phyloP scores from a whole-genome alignment of 2,888 invertebrate genomes.

The Andricus quercusramuli region DNA sequence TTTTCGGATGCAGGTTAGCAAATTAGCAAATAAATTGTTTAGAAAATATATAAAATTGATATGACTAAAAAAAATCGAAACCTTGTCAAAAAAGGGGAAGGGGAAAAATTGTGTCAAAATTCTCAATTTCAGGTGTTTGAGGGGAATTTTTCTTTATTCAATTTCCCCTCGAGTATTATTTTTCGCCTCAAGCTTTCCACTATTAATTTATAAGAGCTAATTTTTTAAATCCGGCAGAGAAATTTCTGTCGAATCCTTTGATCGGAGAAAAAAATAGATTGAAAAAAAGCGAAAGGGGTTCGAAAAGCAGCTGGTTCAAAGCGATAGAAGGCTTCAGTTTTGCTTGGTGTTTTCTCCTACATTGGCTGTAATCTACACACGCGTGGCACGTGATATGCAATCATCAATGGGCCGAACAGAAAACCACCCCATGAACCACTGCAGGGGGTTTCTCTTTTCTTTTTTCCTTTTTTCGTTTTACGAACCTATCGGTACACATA shows the following conservation, averaged over 20 bases:
- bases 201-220: neutral
- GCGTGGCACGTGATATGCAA: constrained; percentile 32
- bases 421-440: constrained; percentile 3
- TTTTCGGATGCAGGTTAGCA: too few relatives aligned
- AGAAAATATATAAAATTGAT: too few relatives aligned
- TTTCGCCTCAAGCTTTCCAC: neutral
- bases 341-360: constrained; percentile 12
- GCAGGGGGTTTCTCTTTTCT: neutral
- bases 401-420: constrained; percentile 16
- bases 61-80: too few relatives aligned
- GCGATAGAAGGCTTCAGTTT: neutral
- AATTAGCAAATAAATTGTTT: too few relatives aligned
- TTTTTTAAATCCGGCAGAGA: constrained; percentile 2
- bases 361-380: constrained; percentile 23
- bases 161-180: too few relatives aligned
- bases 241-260: neutral
- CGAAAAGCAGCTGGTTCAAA: constrained; percentile 19
- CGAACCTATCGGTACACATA: constrained; percentile 46
- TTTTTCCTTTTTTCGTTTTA: neutral
- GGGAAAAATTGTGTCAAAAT: too few relatives aligned
- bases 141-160: too few relatives aligned
- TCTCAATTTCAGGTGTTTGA: too few relatives aligned
- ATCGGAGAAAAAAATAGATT: neutral
- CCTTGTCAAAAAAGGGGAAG: too few relatives aligned
- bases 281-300: constrained; percentile 13